Evolutionary conservation across 1,140 invertebrate genomes (phyloP).

Genomic region (Chironomus striatipennis): DNA sequence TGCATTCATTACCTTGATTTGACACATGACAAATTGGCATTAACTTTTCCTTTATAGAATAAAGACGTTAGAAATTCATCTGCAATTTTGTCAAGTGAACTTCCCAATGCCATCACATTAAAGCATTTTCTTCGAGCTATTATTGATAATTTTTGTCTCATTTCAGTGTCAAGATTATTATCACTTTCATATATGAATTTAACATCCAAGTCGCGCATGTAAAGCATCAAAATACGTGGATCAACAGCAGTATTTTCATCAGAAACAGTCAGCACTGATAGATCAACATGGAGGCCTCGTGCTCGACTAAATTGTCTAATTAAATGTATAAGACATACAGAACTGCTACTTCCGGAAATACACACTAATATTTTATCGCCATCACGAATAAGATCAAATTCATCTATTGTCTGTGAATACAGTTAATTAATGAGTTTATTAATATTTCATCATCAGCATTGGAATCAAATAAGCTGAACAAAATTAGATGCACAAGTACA

Average conservation of each 20-base stretch:
- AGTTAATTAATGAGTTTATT: constrained; percentile 24
- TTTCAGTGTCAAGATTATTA: constrained; percentile 34
- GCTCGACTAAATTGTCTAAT: constrained; percentile 68
- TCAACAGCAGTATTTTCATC: constrained; percentile 48
- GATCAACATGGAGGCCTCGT: constrained; percentile 65
- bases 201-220: constrained; percentile 55
- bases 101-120: constrained; percentile 77
- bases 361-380: constrained; percentile 78
- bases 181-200: constrained; percentile 58
- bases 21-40: constrained; percentile 41
- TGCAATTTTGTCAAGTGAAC: constrained; percentile 78
- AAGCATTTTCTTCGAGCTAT: constrained; percentile 67
- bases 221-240: constrained; percentile 55
- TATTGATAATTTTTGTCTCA: constrained; percentile 49
- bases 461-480: neutral
- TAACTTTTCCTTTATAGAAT: constrained; percentile 69
- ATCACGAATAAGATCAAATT: constrained; percentile 77
- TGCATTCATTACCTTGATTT: neutral
- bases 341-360: constrained; percentile 74
- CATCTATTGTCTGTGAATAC: constrained; percentile 58
- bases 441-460: neutral
- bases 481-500: constrained; percentile 16
- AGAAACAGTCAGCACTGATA: constrained; percentile 59
- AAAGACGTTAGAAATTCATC: constrained; percentile 75
- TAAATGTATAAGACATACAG: constrained; percentile 71